phyloP scores from a whole-genome alignment of 2,888 invertebrate species.

The Cremastinae sp. region DNA sequence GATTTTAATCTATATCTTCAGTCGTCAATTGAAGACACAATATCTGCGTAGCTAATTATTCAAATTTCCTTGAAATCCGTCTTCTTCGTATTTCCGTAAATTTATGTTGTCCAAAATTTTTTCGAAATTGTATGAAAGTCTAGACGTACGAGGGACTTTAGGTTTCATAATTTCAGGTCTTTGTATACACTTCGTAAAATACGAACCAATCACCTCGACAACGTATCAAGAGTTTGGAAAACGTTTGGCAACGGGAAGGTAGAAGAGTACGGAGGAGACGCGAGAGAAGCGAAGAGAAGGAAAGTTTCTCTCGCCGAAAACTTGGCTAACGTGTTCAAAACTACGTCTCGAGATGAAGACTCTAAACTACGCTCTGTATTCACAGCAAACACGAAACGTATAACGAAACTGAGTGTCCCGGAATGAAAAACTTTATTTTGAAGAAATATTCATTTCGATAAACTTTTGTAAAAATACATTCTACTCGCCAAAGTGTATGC shows the following conservation, averaged over 20 bases:
- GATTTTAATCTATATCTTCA: too few species aligned
- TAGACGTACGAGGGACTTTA: constrained; percentile 18
- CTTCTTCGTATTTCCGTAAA: background rate
- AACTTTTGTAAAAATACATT: too few species aligned
- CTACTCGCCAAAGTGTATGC: too few species aligned
- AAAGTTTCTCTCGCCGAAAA: constrained; percentile 57
- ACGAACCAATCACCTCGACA: constrained; percentile 24
- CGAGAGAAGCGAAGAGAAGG: background rate
- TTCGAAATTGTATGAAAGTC: constrained; percentile 3
- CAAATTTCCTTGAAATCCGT: background rate
- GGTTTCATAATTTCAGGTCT: constrained; percentile 41
- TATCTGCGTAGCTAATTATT: constrained; percentile 16
- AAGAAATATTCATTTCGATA: too few species aligned
- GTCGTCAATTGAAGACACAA: too few species aligned
- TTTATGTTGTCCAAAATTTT: background rate
- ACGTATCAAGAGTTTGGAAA: constrained; percentile 30
- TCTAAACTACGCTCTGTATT: constrained; percentile 31
- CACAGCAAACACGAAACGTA: background rate
- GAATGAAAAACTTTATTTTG: background rate
- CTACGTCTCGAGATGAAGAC: constrained; percentile 22
- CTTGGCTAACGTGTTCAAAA: constrained; percentile 41
- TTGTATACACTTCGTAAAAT: constrained; percentile 3
- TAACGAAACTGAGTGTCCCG: background rate
- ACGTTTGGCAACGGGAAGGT: constrained; percentile 24
- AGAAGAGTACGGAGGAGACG: background rate